Percentiles rank a stretch among this genome's conserved stretches.
phyloP scores from a whole-genome alignment of 2,888 invertebrate species.

The Zygaena filipendulae region DNA sequence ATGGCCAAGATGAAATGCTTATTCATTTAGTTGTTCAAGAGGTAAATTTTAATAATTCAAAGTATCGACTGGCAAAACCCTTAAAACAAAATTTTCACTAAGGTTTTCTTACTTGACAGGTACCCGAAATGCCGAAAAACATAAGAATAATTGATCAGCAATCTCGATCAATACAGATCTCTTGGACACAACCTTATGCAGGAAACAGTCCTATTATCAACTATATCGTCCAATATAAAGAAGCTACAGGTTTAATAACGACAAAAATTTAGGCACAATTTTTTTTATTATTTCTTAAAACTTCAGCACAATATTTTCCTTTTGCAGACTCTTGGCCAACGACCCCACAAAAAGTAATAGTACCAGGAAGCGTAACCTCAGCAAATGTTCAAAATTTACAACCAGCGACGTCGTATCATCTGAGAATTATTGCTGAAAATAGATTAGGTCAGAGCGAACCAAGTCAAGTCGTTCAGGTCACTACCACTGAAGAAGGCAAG shows the following conservation, averaged over 20 bases:
- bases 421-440: slow-evolving; percentile 90
- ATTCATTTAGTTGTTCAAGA: slow-evolving; percentile 89
- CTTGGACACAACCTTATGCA: slow-evolving; percentile 91
- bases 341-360: slow-evolving; percentile 83
- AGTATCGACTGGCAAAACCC: not conserved
- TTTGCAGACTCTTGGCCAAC: slow-evolving; percentile 84
- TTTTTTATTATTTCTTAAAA: no score
- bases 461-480: slow-evolving; percentile 86
- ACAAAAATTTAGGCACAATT: no score
- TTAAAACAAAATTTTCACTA: not conserved
- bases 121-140: slow-evolving; percentile 90
- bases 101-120: slow-evolving; percentile 66
- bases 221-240: slow-evolving; percentile 91
- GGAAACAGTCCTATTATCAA: slow-evolving; percentile 90
- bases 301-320: no score
- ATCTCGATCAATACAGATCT: slow-evolving; percentile 84
- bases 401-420: slow-evolving; percentile 88
- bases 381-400: slow-evolving; percentile 83
- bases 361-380: slow-evolving; percentile 84
- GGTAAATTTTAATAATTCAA: slow-evolving; percentile 55
- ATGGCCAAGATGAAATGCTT: slow-evolving; percentile 91
- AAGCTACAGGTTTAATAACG: slow-evolving; percentile 84
- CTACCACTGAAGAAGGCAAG: slow-evolving; percentile 82
- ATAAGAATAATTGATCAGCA: slow-evolving; percentile 86
- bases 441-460: slow-evolving; percentile 88